Conservation (phyloP, 2,888 invertebrate species). For the Cordilura impudica region DNA sequence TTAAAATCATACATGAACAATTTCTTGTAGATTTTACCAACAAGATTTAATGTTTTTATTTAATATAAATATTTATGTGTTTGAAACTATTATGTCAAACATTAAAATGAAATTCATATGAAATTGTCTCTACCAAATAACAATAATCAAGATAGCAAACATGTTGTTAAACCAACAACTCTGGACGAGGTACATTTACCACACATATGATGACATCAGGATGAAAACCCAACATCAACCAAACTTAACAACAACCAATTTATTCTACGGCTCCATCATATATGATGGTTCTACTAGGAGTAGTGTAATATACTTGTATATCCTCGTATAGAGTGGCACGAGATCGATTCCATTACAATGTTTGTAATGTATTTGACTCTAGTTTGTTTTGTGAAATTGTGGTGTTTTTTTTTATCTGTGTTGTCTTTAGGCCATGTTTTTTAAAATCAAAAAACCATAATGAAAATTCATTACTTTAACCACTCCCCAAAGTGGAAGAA, state of each 20-base stretch:
- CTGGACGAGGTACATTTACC: not conserved
- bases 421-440: conserved; percentile 60
- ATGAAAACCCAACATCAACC: conserved; percentile 18
- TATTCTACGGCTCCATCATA: conserved; percentile 17
- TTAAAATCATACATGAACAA: conserved; percentile 52
- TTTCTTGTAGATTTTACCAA: conserved; percentile 45
- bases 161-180: conserved; percentile 35
- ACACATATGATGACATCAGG: conserved; percentile 43
- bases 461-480: conserved; percentile 61
- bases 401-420: conserved; percentile 28
- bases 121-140: conserved; percentile 49
- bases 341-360: conserved; percentile 10
- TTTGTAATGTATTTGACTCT: not conserved
- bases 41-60: conserved; percentile 29
- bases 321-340: not conserved
- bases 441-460: conserved; percentile 46
- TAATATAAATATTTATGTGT: conserved; percentile 23
- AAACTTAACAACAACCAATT: conserved; percentile 46
- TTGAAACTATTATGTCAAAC: conserved; percentile 54
- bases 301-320: not conserved
- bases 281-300: not conserved
- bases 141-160: conserved; percentile 57
- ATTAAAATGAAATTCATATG: conserved; percentile 55
- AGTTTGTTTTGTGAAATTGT: not conserved
- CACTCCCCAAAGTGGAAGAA: conserved; percentile 56